phyloP scores from a whole-genome alignment of 2,797 vertebrate genomes.

The Varecia variegata region DNA sequence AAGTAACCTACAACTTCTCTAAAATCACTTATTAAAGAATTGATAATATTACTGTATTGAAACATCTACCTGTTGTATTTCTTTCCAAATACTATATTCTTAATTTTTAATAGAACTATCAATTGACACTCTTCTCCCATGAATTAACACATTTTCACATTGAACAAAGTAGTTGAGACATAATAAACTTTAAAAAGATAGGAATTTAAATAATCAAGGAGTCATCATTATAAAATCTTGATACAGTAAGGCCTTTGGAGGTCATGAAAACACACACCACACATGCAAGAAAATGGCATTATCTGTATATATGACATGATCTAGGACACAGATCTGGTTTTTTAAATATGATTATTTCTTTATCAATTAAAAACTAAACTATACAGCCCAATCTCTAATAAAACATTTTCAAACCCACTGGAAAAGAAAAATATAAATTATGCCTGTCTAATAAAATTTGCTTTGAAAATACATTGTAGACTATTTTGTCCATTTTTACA shows the following conservation, averaged over 20 bases:
- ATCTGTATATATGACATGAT: not conserved
- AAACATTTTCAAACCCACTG: conserved; percentile 60
- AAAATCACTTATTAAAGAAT: not conserved
- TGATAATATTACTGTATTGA: not conserved
- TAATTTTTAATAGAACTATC: not conserved
- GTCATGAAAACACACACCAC: conserved; percentile 37
- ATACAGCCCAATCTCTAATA: not conserved
- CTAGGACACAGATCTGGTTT: not conserved
- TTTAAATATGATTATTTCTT: not conserved
- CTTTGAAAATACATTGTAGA: conserved; percentile 36
- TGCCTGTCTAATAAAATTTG: conserved; percentile 24
- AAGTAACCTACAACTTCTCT: not conserved
- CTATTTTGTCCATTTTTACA: not conserved
- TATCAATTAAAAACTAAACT: conserved; percentile 38
- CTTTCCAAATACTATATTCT: not conserved
- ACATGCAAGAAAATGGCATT: not conserved
- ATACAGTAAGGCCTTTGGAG: conserved; percentile 35
- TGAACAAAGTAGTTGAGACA: conserved; percentile 38
- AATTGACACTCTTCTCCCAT: not conserved
- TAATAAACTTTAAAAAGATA: conserved; percentile 52
- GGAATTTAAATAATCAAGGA: conserved; percentile 55
- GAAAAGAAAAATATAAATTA: conserved; percentile 33
- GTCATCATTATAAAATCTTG: not conserved
- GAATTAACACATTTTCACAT: conserved; percentile 6
- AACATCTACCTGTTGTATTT: not conserved